A percentile compares a stretch with the other conserved stretches of the same genome.
Conservation (phyloP, 2,888 invertebrate genomes). For the Hololepta plana region DNA sequence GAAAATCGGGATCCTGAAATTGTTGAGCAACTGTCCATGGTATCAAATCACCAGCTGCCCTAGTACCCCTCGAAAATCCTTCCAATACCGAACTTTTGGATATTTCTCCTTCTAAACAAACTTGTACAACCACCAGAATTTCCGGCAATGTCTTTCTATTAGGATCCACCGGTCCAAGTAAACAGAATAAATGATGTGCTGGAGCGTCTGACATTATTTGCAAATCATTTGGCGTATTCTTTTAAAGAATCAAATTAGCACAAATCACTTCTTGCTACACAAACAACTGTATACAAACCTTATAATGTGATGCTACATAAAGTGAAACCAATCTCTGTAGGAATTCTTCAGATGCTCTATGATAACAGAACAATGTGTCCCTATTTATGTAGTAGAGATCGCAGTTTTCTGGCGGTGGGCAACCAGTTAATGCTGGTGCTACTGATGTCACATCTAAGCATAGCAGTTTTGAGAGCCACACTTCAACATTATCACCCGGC, state of each 20-base stretch:
- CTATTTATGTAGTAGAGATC: constrained; percentile 75
- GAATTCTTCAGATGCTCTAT: constrained; percentile 83
- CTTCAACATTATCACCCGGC: constrained; percentile 69
- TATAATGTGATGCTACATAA: constrained; percentile 96
- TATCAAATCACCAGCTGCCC: constrained; percentile 91
- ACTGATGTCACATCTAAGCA: constrained; percentile 75
- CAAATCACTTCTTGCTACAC: too few relatives aligned
- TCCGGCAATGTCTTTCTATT: constrained; percentile 64
- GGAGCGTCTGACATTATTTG: constrained; percentile 98
- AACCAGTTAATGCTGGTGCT: constrained; percentile 42
- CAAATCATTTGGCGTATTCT: constrained; percentile 96
- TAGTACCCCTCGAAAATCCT: constrained; percentile 58
- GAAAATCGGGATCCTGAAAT: constrained; percentile 87
- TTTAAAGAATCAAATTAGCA: constrained; percentile 13
- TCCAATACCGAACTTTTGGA: constrained; percentile 54
- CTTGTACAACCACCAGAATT: constrained; percentile 81
- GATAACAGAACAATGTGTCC: constrained; percentile 93
- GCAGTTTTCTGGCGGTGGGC: constrained; percentile 78
- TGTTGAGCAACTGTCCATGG: constrained; percentile 98
- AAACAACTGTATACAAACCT: constrained; percentile 44
- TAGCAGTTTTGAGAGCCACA: constrained; percentile 78
- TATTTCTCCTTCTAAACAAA: constrained; percentile 59
- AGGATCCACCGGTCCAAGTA: constrained; percentile 70
- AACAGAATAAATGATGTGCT: constrained; percentile 90
- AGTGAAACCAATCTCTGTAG: constrained; percentile 81